A percentile compares a stretch with the other conserved stretches of the same genome.
These are phyloP conservation scores for Sesamia inferens DNA, from an alignment of 2,888 invertebrate genomes.

Conservation along the genomic window DNA sequence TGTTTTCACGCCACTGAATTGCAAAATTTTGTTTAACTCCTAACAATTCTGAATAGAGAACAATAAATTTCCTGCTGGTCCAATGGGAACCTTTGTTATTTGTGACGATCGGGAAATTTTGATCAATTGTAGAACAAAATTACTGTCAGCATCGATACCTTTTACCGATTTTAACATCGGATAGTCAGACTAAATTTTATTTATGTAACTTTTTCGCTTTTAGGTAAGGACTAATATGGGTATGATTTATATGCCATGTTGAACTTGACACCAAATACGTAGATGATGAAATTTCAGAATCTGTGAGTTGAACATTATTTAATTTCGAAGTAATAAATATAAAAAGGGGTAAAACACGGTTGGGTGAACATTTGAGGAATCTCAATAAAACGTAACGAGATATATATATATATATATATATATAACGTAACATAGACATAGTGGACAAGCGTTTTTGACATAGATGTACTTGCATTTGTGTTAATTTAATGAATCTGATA, in stretches of 20 bases:
- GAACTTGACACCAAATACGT: conserved; percentile 16
- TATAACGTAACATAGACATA: conserved; percentile 7
- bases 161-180: conserved; percentile 12
- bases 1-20: conserved; percentile 68
- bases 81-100: conserved; percentile 65
- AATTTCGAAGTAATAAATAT: conserved; percentile 40
- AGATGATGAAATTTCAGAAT: conserved; percentile 28
- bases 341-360: conserved; percentile 27
- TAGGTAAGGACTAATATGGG: conserved; percentile 11
- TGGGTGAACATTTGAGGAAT: conserved; percentile 39
- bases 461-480: conserved; percentile 1
- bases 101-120: conserved; percentile 61
- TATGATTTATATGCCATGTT: background rate
- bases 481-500: no score
- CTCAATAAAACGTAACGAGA: conserved; percentile 34
- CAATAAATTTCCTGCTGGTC: conserved; percentile 65
- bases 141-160: conserved; percentile 14
- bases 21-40: conserved; percentile 68
- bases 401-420: background rate
- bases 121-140: conserved; percentile 46
- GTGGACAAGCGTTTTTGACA: background rate
- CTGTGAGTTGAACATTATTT: conserved; percentile 20
- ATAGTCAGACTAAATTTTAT: conserved; percentile 1
- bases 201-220: background rate
- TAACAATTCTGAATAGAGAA: conserved; percentile 68